phyloP scores from a whole-genome alignment of 2,888 invertebrate genomes.

The Drosophila buzzatii region DNA sequence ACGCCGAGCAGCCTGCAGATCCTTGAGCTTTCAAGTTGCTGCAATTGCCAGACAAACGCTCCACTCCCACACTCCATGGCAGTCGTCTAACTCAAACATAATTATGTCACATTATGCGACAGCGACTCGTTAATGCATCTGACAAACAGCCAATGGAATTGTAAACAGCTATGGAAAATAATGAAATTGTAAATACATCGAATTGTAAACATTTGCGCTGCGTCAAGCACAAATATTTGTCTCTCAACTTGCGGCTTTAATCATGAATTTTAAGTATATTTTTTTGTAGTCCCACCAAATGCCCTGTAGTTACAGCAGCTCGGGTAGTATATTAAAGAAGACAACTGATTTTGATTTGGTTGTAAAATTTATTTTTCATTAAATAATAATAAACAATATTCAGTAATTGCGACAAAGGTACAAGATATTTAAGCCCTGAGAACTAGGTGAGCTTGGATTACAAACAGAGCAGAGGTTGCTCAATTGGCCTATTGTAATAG shows the following conservation, averaged over 20 bases:
- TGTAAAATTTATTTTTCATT: too few relatives aligned
- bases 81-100: conserved; percentile 49
- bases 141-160: conserved; percentile 57
- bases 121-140: conserved; percentile 58
- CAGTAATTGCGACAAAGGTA: background rate
- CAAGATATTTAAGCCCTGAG: background rate
- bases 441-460: background rate
- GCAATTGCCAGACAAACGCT: conserved; percentile 22
- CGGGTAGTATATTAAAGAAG: background rate
- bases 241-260: conserved; percentile 43
- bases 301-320: conserved; percentile 11
- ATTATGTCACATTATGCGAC: conserved; percentile 71
- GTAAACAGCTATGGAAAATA: conserved; percentile 56
- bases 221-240: conserved; percentile 66
- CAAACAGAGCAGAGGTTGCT: background rate
- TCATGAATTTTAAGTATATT: conserved; percentile 35
- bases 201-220: conserved; percentile 72
- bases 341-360: too few relatives aligned
- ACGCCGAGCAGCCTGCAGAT: conserved; percentile 38
- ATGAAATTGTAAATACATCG: conserved; percentile 74
- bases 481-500: conserved; percentile 1
- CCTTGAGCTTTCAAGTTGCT: conserved; percentile 44
- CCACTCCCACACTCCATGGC: background rate
- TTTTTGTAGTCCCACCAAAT: background rate
- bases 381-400: background rate